These are phyloP conservation scores for Tarsius wallacei DNA, from an alignment of 2,797 vertebrate species.

Conservation along the genomic window DNA sequence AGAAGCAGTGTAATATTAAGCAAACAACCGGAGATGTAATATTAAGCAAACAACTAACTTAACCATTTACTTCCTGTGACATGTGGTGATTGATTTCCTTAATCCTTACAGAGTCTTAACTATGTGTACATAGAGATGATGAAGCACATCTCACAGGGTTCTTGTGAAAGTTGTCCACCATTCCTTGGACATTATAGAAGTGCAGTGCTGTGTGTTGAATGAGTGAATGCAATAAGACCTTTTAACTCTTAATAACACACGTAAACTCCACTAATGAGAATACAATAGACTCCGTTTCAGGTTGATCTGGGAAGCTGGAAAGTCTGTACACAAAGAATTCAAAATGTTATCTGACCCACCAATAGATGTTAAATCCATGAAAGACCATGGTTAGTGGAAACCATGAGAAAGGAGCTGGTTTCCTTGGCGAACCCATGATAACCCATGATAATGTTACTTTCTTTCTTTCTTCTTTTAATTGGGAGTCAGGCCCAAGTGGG, in stretches of 20 bases:
- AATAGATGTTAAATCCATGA: not conserved
- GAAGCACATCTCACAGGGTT: not conserved
- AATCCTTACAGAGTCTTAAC: not conserved
- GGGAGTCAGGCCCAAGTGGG: not conserved
- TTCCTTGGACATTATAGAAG: not conserved
- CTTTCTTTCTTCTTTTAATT: not conserved
- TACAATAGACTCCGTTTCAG: not conserved
- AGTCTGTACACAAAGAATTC: not conserved
- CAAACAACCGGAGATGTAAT: not conserved
- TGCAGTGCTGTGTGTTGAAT: not conserved
- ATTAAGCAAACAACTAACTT: not conserved
- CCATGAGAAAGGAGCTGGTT: not conserved
- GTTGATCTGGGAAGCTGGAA: constrained; percentile 11
- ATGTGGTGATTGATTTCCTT: not conserved
- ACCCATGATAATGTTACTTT: not conserved
- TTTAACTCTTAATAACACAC: not conserved
- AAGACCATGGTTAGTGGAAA: constrained; percentile 19
- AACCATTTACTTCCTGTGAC: not conserved
- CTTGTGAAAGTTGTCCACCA: not conserved
- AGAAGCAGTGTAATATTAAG: not conserved
- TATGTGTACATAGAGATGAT: not conserved
- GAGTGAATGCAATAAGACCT: not conserved
- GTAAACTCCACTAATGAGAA: not conserved
- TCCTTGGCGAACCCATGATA: not conserved
- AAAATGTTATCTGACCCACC: not conserved